A percentile compares a stretch with the other conserved stretches of the same genome.
Conservation (phyloP, 30 jellyfish, hydroid and myxozoan genomes). For the Clytia hemisphaerica region DNA sequence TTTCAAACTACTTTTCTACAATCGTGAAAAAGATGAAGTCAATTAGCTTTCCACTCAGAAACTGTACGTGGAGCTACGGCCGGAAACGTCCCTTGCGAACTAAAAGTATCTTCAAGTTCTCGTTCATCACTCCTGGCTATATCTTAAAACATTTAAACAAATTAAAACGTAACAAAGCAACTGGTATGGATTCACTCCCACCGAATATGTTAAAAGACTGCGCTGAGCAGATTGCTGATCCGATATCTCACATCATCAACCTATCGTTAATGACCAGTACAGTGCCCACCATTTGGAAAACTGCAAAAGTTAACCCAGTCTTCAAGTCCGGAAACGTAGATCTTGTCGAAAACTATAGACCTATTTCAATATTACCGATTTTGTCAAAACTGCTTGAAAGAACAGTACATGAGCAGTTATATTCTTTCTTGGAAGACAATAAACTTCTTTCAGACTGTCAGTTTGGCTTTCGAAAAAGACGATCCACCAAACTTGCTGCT, state of each 20-base stretch:
- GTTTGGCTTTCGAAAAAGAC: constrained; percentile 44
- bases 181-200: constrained; percentile 36
- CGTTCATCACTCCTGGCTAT: no score
- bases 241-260: constrained; percentile 46
- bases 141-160: no score
- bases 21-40: background rate
- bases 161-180: constrained; percentile 46
- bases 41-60: no score
- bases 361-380: constrained; percentile 64
- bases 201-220: constrained; percentile 46
- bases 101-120: no score
- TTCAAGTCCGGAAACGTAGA: constrained; percentile 1
- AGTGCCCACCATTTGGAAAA: constrained; percentile 53
- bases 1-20: background rate
- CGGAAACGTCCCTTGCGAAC: no score
- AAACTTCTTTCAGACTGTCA: constrained; percentile 51
- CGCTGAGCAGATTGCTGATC: constrained; percentile 32
- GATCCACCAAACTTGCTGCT: constrained; percentile 55
- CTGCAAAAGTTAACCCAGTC: constrained; percentile 42
- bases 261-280: constrained; percentile 39
- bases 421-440: constrained; percentile 44
- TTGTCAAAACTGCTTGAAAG: constrained; percentile 36
- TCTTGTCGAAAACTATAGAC: constrained; percentile 55
- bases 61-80: no score
- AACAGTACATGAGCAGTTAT: constrained; percentile 55